Evolutionary conservation across 1,140 invertebrate genomes (phyloP).

Genomic region (Drosophila parvula): DNA sequence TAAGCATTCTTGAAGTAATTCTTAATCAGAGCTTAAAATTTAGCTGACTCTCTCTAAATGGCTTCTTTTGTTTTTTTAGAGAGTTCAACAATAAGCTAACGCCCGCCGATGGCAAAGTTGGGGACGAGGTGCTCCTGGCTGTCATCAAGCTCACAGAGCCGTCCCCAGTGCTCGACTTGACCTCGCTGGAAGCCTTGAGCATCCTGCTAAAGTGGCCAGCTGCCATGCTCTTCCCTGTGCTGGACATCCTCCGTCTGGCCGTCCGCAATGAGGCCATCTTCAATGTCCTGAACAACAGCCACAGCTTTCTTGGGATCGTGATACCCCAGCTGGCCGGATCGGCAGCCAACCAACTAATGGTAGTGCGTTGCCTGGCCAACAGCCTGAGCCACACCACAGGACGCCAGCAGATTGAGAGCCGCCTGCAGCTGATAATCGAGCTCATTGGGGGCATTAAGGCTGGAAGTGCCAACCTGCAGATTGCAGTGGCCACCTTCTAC

Average conservation of each 20-base stretch:
- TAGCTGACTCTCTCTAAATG: background rate
- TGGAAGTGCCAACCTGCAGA: conserved; percentile 89
- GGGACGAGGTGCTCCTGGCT: conserved; percentile 86
- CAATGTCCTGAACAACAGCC: conserved; percentile 85
- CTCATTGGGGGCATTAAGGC: conserved; percentile 85
- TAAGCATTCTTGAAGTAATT: background rate
- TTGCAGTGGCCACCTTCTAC: conserved; percentile 91
- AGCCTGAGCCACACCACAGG: conserved; percentile 88
- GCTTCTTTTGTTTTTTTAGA: conserved; percentile 76
- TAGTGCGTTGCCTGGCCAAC: conserved; percentile 91
- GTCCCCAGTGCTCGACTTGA: conserved; percentile 79
- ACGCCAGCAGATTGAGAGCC: conserved; percentile 86
- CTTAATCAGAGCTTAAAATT: background rate
- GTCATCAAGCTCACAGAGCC: conserved; percentile 86
- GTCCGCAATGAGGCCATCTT: conserved; percentile 88
- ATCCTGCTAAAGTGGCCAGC: conserved; percentile 90
- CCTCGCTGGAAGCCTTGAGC: conserved; percentile 87
- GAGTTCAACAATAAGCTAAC: conserved; percentile 90
- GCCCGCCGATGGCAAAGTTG: conserved; percentile 84
- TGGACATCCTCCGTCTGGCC: conserved; percentile 93
- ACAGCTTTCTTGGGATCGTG: conserved; percentile 77
- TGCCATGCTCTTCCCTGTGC: conserved; percentile 93
- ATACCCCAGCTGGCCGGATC: conserved; percentile 84
- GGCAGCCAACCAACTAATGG: conserved; percentile 91
- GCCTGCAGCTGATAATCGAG: conserved; percentile 86